Conservation (phyloP, 1,140 invertebrate genomes). For the Zaprionus tsacasi region DNA sequence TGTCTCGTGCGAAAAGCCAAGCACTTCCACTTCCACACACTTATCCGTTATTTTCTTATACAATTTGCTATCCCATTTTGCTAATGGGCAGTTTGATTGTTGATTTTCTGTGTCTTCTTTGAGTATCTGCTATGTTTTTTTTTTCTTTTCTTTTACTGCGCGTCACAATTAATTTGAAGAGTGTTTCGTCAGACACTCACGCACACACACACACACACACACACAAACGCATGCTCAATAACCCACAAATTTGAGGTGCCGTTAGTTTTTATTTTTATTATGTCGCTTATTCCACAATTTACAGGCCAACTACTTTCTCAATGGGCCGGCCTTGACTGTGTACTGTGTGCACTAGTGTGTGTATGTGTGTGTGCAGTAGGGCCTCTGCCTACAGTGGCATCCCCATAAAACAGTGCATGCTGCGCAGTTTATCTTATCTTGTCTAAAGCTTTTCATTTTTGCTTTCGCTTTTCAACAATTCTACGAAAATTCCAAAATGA, state of each 20-base stretch:
- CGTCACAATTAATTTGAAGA: constrained; percentile 71
- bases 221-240: constrained; percentile 32
- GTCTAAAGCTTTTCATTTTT: background rate
- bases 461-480: constrained; percentile 14
- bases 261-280: constrained; percentile 40
- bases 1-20: background rate
- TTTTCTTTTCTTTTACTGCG: constrained; percentile 50
- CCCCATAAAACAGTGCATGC: background rate
- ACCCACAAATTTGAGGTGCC: constrained; percentile 44
- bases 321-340: constrained; percentile 51
- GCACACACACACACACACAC: constrained; percentile 29
- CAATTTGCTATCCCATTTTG: background rate
- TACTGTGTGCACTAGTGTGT: constrained; percentile 1
- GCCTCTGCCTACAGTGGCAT: constrained; percentile 37
- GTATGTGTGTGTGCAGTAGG: background rate
- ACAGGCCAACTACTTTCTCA: constrained; percentile 56
- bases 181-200: constrained; percentile 45
- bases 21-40: constrained; percentile 6
- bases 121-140: constrained; percentile 23
- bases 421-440: constrained; percentile 10
- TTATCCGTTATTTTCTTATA: constrained; percentile 28
- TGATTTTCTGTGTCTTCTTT: constrained; percentile 30
- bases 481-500: background rate
- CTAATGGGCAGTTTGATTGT: constrained; percentile 19
- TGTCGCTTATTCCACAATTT: constrained; percentile 46